A percentile compares a stretch with the other conserved stretches of the same genome.
These are phyloP conservation scores for Ophion obscuratus DNA, from an alignment of 2,888 invertebrate species.

Conservation along the genomic window DNA sequence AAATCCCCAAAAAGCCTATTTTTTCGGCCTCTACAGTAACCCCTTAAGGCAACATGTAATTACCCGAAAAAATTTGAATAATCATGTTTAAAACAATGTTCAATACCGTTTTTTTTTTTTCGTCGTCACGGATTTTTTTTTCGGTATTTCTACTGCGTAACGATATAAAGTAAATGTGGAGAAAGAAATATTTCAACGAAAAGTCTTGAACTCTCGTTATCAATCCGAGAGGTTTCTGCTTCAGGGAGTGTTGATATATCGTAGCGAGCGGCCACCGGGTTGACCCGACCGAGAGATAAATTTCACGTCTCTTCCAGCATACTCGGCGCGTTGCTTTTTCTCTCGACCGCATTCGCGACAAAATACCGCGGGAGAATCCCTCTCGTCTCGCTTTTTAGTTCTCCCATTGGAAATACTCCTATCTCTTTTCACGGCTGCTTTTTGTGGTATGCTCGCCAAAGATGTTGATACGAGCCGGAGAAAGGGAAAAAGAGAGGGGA, in stretches of 20 bases:
- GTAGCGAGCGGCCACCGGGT: slow-evolving; percentile 57
- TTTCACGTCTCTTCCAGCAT: slow-evolving; percentile 43
- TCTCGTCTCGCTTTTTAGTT: slow-evolving; percentile 19
- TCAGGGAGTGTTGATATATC: slow-evolving; percentile 58
- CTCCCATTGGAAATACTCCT: slow-evolving; percentile 13
- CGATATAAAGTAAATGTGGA: slow-evolving; percentile 5
- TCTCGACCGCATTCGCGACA: slow-evolving; percentile 14
- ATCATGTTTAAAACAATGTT: neutral
- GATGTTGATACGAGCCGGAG: neutral
- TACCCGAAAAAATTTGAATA: too few relatives aligned
- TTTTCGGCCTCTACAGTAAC: too few relatives aligned
- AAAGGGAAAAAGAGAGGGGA: slow-evolving; percentile 1
- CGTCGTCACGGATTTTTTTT: neutral
- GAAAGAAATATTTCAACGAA: slow-evolving; percentile 4
- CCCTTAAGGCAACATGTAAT: too few relatives aligned
- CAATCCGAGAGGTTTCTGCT: slow-evolving; percentile 46
- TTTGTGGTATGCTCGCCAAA: neutral
- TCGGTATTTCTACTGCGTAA: slow-evolving; percentile 14
- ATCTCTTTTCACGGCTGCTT: slow-evolving; percentile 13
- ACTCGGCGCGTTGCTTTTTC: neutral
- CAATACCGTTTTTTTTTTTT: neutral
- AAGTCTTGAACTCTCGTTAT: slow-evolving; percentile 50
- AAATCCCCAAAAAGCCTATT: too few relatives aligned
- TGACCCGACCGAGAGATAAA: slow-evolving; percentile 64
- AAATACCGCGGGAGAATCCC: slow-evolving; percentile 19